Evolutionary conservation across 2,113 vertebrate genomes (phyloP).

Genomic region (Acanthisitta chloris): DNA sequence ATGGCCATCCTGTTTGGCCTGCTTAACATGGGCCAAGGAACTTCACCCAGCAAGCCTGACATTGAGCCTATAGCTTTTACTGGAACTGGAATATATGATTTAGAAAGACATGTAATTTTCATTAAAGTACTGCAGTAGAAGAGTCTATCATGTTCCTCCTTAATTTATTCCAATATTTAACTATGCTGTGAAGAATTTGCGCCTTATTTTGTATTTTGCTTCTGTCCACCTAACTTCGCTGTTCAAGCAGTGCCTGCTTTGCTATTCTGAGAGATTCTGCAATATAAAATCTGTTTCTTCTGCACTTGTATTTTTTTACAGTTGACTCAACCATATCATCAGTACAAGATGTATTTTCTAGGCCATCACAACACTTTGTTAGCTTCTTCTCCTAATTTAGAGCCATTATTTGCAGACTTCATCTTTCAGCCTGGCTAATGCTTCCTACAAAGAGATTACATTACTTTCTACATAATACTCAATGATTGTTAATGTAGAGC

Average conservation of each 20-base stretch:
- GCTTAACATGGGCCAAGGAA: not conserved
- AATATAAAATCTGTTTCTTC: not conserved
- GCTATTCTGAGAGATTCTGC: not conserved
- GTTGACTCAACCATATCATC: rapidly evolving
- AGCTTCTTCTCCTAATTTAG: not conserved
- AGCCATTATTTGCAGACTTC: not conserved
- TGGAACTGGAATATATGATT: not conserved
- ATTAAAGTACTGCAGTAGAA: not conserved
- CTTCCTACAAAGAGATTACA: not conserved
- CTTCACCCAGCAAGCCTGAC: not conserved
- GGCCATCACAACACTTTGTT: not conserved
- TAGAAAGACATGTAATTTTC: not conserved
- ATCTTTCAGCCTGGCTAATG: not conserved
- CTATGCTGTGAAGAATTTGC: not conserved
- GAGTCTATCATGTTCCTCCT: not conserved
- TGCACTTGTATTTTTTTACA: not conserved
- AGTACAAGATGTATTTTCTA: not conserved
- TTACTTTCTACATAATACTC: not conserved
- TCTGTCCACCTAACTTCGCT: not conserved
- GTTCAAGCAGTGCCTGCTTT: not conserved
- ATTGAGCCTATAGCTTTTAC: not conserved
- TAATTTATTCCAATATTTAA: not conserved
- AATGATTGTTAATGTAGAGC: not conserved
- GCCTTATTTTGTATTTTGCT: not conserved
- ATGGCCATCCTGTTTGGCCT: not conserved